Conservation (phyloP, 2,797 vertebrate genomes). For the Hafferia zeledoni region DNA sequence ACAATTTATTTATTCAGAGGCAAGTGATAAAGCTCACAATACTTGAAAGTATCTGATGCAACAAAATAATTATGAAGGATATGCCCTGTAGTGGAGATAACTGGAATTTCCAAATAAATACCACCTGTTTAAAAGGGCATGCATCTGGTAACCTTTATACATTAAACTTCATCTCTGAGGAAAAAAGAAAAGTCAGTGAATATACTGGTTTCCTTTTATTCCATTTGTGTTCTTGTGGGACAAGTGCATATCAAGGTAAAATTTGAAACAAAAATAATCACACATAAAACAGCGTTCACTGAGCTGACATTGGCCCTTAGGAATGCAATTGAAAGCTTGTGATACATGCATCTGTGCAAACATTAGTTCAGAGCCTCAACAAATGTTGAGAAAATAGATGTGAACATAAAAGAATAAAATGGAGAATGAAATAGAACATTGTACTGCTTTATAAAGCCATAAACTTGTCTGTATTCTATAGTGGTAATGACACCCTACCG, state of each 20-base stretch:
- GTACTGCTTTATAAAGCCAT: background rate
- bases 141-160: background rate
- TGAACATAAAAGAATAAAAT: background rate
- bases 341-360: background rate
- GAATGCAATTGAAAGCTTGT: background rate
- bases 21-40: background rate
- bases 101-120: background rate
- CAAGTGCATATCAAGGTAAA: background rate
- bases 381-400: background rate
- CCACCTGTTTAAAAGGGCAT: background rate
- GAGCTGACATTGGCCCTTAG: background rate
- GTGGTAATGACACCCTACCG: background rate
- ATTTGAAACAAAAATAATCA: background rate
- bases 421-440: background rate
- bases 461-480: background rate
- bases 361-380: background rate
- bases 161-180: background rate
- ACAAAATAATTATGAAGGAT: background rate
- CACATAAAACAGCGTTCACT: background rate
- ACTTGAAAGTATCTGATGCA: background rate
- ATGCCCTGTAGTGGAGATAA: background rate
- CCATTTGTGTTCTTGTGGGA: background rate
- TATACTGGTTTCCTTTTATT: background rate
- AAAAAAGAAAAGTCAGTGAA: background rate
- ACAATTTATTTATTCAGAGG: background rate